Percentiles rank a stretch among this genome's conserved stretches.
phyloP scores from a whole-genome alignment of 2,797 vertebrate species.

The Takifugu ocellatus region DNA sequence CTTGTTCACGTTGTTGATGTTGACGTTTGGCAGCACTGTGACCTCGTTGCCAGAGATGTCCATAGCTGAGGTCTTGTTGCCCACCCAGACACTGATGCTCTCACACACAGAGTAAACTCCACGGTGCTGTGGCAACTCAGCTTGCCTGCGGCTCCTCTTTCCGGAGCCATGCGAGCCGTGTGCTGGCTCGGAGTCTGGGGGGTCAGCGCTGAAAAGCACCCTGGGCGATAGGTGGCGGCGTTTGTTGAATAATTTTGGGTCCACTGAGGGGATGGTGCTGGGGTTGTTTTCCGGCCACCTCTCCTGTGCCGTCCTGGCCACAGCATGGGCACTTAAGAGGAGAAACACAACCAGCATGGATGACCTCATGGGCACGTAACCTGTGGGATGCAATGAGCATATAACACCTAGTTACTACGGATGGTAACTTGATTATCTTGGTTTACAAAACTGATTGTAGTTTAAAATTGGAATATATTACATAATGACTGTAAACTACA shows the following conservation, averaged over 20 bases:
- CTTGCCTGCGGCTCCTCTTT: conserved; percentile 74
- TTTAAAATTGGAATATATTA: too few relatives aligned
- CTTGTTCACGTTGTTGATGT: conserved; percentile 90
- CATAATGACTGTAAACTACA: too few relatives aligned
- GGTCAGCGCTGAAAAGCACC: conserved; percentile 88
- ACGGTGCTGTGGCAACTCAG: conserved; percentile 80
- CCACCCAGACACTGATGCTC: conserved; percentile 92
- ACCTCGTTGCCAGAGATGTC: conserved; percentile 96
- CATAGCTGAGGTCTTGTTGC: conserved; percentile 92
- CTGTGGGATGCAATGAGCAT: conserved; percentile 35
- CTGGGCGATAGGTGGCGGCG: conserved; percentile 85
- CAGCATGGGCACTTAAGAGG: conserved; percentile 88
- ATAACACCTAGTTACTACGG: neutral
- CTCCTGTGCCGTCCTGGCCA: conserved; percentile 70
- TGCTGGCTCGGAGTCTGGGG: conserved; percentile 74
- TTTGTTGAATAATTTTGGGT: conserved; percentile 86
- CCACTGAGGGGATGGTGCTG: conserved; percentile 73
- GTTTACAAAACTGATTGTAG: too few relatives aligned
- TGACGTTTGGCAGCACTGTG: conserved; percentile 89
- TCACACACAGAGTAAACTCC: conserved; percentile 96
- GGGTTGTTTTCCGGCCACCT: conserved; percentile 33
- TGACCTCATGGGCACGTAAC: conserved; percentile 87
- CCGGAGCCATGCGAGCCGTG: conserved; percentile 33
- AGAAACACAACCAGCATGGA: conserved; percentile 91
- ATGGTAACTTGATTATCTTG: too few relatives aligned